Evolutionary conservation across 1,140 invertebrate genomes (phyloP).

Genomic region (Argopecten irradians): DNA sequence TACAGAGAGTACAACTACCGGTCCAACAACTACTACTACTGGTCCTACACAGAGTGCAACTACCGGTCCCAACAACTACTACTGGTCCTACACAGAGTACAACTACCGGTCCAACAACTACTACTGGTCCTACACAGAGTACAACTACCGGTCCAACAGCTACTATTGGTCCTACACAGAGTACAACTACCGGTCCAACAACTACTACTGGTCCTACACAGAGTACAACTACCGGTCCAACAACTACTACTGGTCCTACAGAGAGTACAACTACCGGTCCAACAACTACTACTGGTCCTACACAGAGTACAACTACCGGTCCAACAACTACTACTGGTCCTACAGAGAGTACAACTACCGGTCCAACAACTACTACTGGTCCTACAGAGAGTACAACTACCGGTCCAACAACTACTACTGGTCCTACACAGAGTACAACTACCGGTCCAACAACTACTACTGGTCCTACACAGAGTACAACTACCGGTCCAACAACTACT

Average conservation of each 20-base stretch:
- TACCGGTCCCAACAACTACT: background rate
- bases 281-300: background rate
- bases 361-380: background rate
- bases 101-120: background rate
- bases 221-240: background rate
- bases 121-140: background rate
- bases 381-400: background rate
- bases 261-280: background rate
- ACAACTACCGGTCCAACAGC: background rate
- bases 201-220: background rate
- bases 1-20: background rate
- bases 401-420: background rate
- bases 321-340: background rate
- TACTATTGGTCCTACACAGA: background rate
- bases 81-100: background rate
- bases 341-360: background rate
- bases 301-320: background rate
- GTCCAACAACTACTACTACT: background rate
- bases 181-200: background rate
- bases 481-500: background rate
- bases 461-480: background rate
- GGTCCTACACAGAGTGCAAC: background rate
- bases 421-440: background rate
- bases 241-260: background rate
- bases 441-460: background rate